Percentiles rank a stretch among this genome's conserved stretches.
phyloP scores from a whole-genome alignment of 2,113 vertebrate species.

The Urocolius indicus region DNA sequence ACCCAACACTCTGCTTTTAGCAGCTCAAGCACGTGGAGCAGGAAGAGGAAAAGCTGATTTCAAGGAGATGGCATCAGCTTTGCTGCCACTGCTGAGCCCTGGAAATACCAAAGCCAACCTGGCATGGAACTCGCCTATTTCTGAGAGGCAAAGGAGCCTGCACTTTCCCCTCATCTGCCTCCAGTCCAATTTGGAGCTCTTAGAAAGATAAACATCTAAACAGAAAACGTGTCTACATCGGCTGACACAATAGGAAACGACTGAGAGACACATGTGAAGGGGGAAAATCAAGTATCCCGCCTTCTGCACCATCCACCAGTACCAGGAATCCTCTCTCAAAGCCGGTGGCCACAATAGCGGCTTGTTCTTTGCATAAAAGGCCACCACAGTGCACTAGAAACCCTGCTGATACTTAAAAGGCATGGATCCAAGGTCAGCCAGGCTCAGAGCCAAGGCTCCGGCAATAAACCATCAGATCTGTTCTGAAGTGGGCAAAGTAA shows the following conservation, averaged over 20 bases:
- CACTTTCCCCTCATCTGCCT: background rate
- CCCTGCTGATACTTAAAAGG: slow-evolving; percentile 12
- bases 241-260: rapidly evolving
- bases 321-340: background rate
- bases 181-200: background rate
- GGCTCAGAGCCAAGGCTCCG: slow-evolving; percentile 28
- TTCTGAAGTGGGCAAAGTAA: background rate
- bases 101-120: rapidly evolving
- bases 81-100: background rate
- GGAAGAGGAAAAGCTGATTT: background rate
- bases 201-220: background rate
- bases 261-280: background rate
- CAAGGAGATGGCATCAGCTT: background rate
- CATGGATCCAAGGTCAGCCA: slow-evolving; percentile 50
- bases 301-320: background rate
- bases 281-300: background rate
- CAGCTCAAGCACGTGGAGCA: background rate
- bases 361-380: slow-evolving; percentile 43
- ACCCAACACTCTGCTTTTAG: rapidly evolving
- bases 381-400: slow-evolving; percentile 30
- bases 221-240: background rate
- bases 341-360: background rate
- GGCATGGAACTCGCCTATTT: background rate
- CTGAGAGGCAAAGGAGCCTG: background rate
- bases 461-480: slow-evolving; percentile 26